Base-by-base conservation (phyloP, 2,113 vertebrate species). In the Dromiciops gliroides region DNA sequence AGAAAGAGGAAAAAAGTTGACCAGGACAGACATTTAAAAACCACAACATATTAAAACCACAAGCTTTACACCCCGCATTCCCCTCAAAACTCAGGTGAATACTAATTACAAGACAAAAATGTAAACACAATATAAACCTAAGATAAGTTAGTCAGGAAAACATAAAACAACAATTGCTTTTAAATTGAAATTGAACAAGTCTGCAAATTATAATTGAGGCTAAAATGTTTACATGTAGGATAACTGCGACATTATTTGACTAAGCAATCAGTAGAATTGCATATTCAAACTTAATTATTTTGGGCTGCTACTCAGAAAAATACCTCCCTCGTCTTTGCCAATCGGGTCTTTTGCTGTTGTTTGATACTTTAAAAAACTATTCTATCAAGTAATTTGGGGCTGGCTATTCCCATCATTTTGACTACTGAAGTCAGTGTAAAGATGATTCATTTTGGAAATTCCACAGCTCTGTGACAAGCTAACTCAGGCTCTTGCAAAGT, bases 101-200 rank as follows among this genome's bases (percentile, higher is more conserved):
- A 93, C 47, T 50, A 90, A 92, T 31, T 9, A 67, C 51, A 96
- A 24, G 53, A 91, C 25, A 49, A 16, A 89, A 75, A 75, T 50
- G 92, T 12, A 51, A 67, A 83, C 67, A 44, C 16, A 89, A 92
- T 60, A 12, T 93, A 96, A 94, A 26, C 51, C 51, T 51, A 56
- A 9, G 44, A 22, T 52, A 96, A 90, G 88, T 89, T 48, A 14
- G 50, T 90, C 25, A 90, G 11, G 11, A 90, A 90, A 49, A 14
- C 4, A 31, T 90, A 83, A 94, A 92, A 31, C 50, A 60, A 37
- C 92, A 92, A 83, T 23, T 91, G 89, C 48, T 95, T 51, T 94
- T 51, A 95, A 93, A 53, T 19, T 89, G 16, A 47, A 94, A 22
- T 56, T 75, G 92, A 92, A n/a, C 25, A 49, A 92, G 88, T 88